Evolutionary conservation across 2,797 vertebrate species (phyloP).

Genomic region (Hylomyscus alleni): DNA sequence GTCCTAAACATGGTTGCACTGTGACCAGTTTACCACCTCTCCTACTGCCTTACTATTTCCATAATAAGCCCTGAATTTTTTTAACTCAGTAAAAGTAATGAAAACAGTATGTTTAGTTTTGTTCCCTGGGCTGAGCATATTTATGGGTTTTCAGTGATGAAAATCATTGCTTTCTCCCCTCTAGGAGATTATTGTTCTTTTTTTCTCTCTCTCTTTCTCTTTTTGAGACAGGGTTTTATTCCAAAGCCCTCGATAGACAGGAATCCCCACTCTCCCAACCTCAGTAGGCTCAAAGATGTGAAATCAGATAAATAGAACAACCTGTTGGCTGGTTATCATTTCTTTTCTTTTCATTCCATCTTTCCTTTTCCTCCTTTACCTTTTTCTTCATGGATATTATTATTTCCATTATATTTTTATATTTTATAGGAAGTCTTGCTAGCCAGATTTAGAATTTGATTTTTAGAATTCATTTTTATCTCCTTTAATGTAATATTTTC

Average conservation of each 20-base stretch:
- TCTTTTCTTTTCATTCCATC: neutral
- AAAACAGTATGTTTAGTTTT: neutral
- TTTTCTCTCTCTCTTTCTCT: neutral
- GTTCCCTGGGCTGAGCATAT: neutral
- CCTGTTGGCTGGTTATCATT: neutral
- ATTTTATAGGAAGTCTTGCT: neutral
- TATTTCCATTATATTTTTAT: neutral
- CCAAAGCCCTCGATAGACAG: neutral
- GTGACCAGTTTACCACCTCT: fast-evolving
- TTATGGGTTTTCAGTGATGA: neutral
- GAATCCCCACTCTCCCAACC: neutral
- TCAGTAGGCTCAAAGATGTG: too few relatives aligned
- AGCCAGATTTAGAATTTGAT: neutral
- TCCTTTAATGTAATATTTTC: neutral
- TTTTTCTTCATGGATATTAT: neutral
- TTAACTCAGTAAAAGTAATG: neutral
- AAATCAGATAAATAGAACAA: neutral
- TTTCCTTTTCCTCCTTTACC: too few relatives aligned
- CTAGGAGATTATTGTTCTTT: neutral
- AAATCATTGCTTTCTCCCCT: neutral
- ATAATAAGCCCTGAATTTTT: neutral
- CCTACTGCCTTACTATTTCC: too few relatives aligned
- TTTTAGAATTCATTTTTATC: constrained; percentile 38
- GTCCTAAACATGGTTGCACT: too few relatives aligned
- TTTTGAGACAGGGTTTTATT: neutral